phyloP scores from a whole-genome alignment of 1,140 invertebrate species.

The Aphelenchoides fujianensis region DNA sequence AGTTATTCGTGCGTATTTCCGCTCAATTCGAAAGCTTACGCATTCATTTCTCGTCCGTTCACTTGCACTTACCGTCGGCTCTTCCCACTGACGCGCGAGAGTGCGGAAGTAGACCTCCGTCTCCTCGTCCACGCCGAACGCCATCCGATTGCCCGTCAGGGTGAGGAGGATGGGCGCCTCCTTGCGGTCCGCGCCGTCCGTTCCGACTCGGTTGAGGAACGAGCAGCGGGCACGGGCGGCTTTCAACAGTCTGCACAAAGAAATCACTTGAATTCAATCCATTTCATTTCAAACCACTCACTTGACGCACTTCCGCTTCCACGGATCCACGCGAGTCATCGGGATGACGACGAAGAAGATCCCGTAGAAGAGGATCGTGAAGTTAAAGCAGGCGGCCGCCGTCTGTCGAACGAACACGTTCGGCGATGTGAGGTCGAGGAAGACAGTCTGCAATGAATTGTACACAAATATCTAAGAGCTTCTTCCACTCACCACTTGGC shows the following conservation, averaged over 20 bases:
- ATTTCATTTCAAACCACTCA: background rate
- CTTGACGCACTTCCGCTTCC: background rate
- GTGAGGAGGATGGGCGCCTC: background rate
- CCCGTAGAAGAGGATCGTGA: background rate
- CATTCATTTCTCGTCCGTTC: no score
- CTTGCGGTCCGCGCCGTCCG: no score
- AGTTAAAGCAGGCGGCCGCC: background rate
- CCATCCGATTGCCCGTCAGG: background rate
- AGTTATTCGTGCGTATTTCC: no score
- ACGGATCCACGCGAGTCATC: background rate
- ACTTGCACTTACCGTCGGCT: constrained; percentile 1
- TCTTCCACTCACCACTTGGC: background rate
- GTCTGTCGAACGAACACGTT: background rate
- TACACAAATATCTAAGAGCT: background rate
- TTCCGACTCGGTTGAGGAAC: no score
- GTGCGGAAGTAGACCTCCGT: background rate
- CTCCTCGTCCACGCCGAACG: background rate
- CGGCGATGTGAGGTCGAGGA: background rate
- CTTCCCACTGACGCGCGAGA: background rate
- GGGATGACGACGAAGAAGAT: background rate
- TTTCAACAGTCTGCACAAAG: no score
- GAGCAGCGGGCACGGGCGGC: no score
- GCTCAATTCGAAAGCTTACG: no score
- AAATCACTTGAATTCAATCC: no score
- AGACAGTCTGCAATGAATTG: background rate